A percentile compares a stretch with the other conserved stretches of the same genome.
Evolutionary conservation across 92 coral and sea anemone species (phyloP).

Genomic region (Muricea muricata): DNA sequence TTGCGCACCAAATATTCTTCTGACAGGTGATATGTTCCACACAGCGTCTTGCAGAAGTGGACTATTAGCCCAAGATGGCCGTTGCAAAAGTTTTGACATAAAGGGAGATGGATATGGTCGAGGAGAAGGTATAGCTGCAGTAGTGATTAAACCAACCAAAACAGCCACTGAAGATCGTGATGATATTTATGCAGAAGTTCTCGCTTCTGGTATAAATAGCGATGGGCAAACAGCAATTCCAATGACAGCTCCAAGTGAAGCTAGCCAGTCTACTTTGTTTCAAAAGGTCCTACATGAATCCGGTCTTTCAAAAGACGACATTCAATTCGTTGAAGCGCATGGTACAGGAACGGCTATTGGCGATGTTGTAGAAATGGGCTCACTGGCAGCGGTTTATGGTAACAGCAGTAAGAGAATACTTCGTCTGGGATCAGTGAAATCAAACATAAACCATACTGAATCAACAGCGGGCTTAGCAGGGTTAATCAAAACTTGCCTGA

Average conservation of each 20-base stretch:
- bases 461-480: constrained; percentile 85
- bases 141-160: constrained; percentile 53
- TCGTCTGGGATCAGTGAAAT: constrained; percentile 77
- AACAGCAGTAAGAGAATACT: constrained; percentile 49
- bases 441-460: constrained; percentile 86
- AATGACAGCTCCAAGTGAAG: constrained; percentile 64
- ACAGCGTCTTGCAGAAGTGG: constrained; percentile 57
- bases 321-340: constrained; percentile 64
- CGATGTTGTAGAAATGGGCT: constrained; percentile 73
- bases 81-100: constrained; percentile 68
- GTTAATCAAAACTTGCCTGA: constrained; percentile 71
- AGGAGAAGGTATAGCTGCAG: constrained; percentile 71
- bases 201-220: constrained; percentile 67
- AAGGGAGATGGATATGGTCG: constrained; percentile 72
- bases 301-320: constrained; percentile 43
- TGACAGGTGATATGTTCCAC: constrained; percentile 34
- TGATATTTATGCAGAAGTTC: constrained; percentile 58
- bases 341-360: constrained; percentile 85
- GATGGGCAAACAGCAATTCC: constrained; percentile 74
- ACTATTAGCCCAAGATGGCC: constrained; percentile 68
- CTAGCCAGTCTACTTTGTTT: constrained; percentile 49
- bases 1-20: constrained; percentile 63
- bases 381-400: constrained; percentile 67
- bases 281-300: constrained; percentile 46
- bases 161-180: constrained; percentile 54